Evolutionary conservation across 2,797 vertebrate genomes (phyloP).

Genomic region (Acanthurus leucopareius): DNA sequence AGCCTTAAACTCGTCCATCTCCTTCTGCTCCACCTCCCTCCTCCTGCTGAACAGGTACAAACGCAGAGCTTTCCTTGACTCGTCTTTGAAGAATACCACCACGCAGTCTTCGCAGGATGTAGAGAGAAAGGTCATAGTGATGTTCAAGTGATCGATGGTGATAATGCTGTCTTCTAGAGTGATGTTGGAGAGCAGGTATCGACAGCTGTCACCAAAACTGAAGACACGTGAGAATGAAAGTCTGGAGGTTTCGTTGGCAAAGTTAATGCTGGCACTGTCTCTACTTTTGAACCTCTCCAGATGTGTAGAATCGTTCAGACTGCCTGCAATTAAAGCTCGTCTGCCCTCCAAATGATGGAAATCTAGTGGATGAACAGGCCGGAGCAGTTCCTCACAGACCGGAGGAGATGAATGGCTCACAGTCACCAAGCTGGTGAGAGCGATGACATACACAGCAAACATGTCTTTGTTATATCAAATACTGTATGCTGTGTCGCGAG

Average conservation of each 20-base stretch:
- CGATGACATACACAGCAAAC: conserved; percentile 15
- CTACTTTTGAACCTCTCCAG: background rate
- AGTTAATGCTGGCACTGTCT: conserved; percentile 20
- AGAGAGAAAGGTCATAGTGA: conserved; percentile 20
- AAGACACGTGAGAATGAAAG: conserved; percentile 7
- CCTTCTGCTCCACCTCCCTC: conserved; percentile 22
- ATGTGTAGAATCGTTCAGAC: background rate
- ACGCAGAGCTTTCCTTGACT: fast-evolving
- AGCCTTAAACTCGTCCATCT: conserved; percentile 32
- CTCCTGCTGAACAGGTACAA: conserved; percentile 48
- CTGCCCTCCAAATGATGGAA: conserved; percentile 18
- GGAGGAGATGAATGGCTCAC: conserved; percentile 25
- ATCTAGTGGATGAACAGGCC: conserved; percentile 24
- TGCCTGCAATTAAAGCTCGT: conserved; percentile 34
- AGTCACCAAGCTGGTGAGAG: conserved; percentile 23
- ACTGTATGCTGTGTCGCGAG: background rate
- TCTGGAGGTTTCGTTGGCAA: conserved; percentile 5
- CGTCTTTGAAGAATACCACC: conserved; percentile 8
- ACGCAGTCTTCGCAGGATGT: conserved; percentile 37
- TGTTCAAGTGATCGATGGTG: background rate
- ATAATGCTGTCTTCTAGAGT: conserved; percentile 36
- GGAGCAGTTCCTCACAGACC: conserved; percentile 44
- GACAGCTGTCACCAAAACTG: background rate
- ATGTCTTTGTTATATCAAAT: conserved; percentile 22
- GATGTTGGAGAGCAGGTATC: conserved; percentile 14